These are phyloP conservation scores for Oryctes rhinoceros DNA, from an alignment of 1,140 invertebrate species.

Conservation along the genomic window DNA sequence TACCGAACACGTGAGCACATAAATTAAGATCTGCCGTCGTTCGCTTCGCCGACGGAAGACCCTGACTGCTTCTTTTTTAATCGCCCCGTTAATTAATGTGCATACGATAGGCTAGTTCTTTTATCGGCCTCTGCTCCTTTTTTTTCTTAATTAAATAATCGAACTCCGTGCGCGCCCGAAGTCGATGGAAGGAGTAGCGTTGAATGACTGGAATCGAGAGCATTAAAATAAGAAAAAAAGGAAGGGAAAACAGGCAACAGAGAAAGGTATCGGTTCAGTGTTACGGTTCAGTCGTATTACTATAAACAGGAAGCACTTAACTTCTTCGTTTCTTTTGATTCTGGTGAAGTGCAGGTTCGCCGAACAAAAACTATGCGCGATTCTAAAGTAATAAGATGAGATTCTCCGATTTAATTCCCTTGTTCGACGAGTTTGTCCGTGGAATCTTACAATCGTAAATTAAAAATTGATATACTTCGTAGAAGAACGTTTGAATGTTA, in stretches of 20 bases:
- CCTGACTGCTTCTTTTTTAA: constrained; percentile 23
- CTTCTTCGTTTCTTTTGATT: neutral
- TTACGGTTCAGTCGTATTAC: neutral
- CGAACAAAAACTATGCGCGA: too few species aligned
- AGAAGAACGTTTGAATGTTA: too few species aligned
- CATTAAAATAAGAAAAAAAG: neutral
- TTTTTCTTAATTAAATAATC: constrained; percentile 28
- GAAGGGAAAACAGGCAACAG: neutral
- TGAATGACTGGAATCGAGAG: constrained; percentile 15
- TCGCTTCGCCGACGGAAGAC: constrained; percentile 8
- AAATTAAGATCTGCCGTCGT: constrained; percentile 32
- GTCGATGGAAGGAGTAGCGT: neutral
- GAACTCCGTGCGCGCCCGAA: neutral
- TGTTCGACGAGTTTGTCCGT: too few species aligned
- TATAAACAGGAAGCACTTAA: neutral
- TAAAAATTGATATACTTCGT: too few species aligned
- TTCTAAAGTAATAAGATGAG: too few species aligned
- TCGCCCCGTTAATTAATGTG: constrained; percentile 30
- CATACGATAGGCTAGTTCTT: constrained; percentile 2
- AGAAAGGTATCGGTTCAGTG: neutral
- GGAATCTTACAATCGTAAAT: too few species aligned
- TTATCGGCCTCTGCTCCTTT: neutral
- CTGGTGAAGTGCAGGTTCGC: too few species aligned
- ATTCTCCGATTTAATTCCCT: too few species aligned
- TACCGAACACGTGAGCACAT: constrained; percentile 24